A percentile compares a stretch with the other conserved stretches of the same genome.
phyloP scores from a whole-genome alignment of 2,888 invertebrate genomes.

The Dryobotodes eremita region DNA sequence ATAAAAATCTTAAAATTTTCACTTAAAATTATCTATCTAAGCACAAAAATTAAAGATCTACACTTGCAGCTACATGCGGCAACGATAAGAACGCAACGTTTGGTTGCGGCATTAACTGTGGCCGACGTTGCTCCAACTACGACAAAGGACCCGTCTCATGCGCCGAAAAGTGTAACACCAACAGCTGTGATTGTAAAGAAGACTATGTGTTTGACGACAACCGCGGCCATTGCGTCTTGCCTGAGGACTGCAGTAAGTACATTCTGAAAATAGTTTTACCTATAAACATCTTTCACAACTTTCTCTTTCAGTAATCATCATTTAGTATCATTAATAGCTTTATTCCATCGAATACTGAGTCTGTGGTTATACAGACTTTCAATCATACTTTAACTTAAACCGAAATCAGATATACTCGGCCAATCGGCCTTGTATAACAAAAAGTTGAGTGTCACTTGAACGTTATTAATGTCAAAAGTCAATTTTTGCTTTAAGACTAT shows the following conservation, averaged over 20 bases:
- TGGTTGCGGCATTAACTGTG: conserved; percentile 64
- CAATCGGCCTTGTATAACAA: neutral
- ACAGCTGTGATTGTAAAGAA: conserved; percentile 64
- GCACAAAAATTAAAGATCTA: too few species aligned
- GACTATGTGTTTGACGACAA: conserved; percentile 55
- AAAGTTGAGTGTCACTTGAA: neutral
- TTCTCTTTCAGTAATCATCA: neutral
- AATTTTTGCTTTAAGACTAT: too few species aligned
- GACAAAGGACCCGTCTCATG: conserved; percentile 17
- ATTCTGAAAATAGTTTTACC: neutral
- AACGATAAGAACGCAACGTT: conserved; percentile 59
- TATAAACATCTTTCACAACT: neutral
- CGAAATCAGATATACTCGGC: neutral
- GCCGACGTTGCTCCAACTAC: conserved; percentile 58
- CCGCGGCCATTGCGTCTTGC: conserved; percentile 42
- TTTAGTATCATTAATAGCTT: neutral
- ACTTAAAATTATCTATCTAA: neutral
- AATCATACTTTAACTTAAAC: neutral
- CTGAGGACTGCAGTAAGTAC: conserved; percentile 62
- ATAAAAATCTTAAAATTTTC: neutral
- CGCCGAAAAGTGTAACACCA: conserved; percentile 20
- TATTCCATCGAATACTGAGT: neutral
- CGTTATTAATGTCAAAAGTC: too few species aligned
- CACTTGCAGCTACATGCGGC: conserved; percentile 57
- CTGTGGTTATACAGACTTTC: neutral